These are phyloP conservation scores for Diachasmimorpha longicaudata DNA, from an alignment of 1,140 invertebrate species.

Conservation along the genomic window DNA sequence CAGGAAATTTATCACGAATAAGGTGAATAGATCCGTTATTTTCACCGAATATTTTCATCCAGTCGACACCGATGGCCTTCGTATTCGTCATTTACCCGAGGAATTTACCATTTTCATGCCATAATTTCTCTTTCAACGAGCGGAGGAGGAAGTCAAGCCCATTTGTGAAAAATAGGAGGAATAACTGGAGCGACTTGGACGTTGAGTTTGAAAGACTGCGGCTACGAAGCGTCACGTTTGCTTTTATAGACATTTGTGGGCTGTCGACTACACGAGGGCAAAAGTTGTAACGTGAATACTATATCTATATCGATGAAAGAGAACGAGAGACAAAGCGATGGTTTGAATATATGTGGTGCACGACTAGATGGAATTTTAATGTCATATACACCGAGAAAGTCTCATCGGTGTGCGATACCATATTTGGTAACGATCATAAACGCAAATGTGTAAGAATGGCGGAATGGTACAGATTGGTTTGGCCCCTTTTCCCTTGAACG, in stretches of 20 bases:
- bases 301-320: background rate
- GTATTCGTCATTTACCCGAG: background rate
- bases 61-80: too few species aligned
- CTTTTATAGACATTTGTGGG: constrained; percentile 19
- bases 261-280: background rate
- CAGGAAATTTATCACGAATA: too few species aligned
- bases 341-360: background rate
- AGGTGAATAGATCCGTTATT: too few species aligned
- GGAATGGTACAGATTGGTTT: background rate
- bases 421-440: constrained; percentile 1
- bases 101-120: background rate
- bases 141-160: background rate
- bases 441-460: background rate
- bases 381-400: constrained; percentile 1
- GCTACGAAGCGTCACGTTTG: constrained; percentile 16
- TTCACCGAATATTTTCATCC: too few species aligned
- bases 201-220: constrained; percentile 25
- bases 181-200: constrained; percentile 13
- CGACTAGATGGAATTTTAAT: constrained; percentile 28
- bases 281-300: background rate
- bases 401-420: background rate
- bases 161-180: constrained; percentile 6
- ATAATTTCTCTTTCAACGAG: background rate
- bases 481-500: background rate
- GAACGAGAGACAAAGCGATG: background rate